phyloP scores from a whole-genome alignment of 1,140 invertebrate species.

The Ephestia elutella region DNA sequence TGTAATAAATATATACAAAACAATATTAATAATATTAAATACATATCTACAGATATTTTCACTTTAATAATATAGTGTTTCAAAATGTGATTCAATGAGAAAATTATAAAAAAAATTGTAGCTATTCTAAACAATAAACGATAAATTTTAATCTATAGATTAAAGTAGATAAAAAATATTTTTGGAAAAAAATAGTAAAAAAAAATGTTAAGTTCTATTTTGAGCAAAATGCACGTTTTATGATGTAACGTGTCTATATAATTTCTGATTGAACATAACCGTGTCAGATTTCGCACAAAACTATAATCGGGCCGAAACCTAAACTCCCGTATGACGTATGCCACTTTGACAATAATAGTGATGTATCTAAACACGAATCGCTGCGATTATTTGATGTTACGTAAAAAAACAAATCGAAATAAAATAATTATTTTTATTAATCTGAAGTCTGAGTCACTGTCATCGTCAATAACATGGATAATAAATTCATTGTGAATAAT shows the following conservation, averaged over 20 bases:
- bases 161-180: neutral
- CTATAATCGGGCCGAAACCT: too few relatives aligned
- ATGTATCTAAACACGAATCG: too few relatives aligned
- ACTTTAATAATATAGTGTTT: neutral
- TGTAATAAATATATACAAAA: neutral
- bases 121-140: neutral
- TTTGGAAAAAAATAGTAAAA: neutral
- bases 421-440: too few relatives aligned
- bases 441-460: too few relatives aligned
- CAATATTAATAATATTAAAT: neutral
- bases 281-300: neutral
- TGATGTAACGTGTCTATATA: too few relatives aligned
- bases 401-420: too few relatives aligned
- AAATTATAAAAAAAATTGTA: neutral
- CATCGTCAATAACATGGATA: too few relatives aligned
- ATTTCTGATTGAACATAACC: neutral
- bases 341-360: too few relatives aligned
- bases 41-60: conserved; percentile 3
- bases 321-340: too few relatives aligned
- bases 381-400: too few relatives aligned
- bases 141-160: neutral
- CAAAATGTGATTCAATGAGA: neutral
- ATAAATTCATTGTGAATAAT: too few relatives aligned
- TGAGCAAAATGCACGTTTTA: neutral
- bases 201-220: neutral